Conservation (phyloP, 2,113 vertebrate species). For the Petaurus breviceps region DNA sequence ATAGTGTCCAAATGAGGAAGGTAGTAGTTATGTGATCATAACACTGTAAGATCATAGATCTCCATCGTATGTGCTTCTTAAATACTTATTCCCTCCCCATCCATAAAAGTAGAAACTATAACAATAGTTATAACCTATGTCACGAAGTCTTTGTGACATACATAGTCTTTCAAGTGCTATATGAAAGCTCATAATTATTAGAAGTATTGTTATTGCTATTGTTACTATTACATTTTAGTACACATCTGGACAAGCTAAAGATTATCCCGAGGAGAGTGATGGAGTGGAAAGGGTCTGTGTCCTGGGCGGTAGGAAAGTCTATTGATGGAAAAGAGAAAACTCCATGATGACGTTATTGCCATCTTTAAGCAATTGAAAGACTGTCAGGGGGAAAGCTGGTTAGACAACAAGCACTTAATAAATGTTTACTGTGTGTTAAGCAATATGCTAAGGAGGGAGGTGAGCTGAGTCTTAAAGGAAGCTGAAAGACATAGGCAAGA, state of each 20-base stretch:
- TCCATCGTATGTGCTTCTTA: too few relatives aligned
- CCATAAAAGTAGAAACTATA: neutral
- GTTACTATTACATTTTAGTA: neutral
- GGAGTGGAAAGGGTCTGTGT: neutral
- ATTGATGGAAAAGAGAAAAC: neutral
- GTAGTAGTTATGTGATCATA: neutral
- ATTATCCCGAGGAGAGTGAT: neutral
- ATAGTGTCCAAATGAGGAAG: neutral
- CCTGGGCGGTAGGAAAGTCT: neutral
- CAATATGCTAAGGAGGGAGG: neutral
- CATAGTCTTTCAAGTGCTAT: neutral
- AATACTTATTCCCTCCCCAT: neutral
- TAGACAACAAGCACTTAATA: neutral
- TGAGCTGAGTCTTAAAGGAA: too few relatives aligned
- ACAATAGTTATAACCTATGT: neutral
- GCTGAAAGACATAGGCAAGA: neutral
- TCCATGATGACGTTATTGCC: neutral
- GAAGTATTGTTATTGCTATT: neutral
- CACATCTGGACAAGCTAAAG: neutral
- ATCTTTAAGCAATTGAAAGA: neutral
- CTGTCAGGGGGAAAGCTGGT: neutral
- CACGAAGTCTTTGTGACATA: neutral
- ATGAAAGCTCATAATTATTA: neutral
- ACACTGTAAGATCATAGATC: neutral
- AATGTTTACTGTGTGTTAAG: neutral